phyloP scores from a whole-genome alignment of 2,888 invertebrate genomes.

The Gryllus longicercus region DNA sequence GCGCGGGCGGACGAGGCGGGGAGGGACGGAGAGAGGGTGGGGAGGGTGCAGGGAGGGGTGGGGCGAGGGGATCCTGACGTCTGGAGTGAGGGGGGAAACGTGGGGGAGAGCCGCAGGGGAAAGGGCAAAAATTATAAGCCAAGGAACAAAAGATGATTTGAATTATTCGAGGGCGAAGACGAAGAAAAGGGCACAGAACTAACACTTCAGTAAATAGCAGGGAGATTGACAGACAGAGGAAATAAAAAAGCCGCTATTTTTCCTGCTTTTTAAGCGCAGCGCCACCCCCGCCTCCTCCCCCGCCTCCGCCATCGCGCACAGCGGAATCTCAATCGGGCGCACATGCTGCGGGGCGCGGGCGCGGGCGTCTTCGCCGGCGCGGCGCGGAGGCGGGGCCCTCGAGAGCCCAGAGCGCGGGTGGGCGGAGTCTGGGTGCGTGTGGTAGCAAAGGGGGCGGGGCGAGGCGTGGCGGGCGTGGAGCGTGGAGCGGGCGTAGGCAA shows the following conservation, averaged over 20 bases:
- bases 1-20: too few species aligned
- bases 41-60: conserved; percentile 24
- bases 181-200: conserved; percentile 33
- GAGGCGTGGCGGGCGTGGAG: neutral
- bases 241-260: conserved; percentile 30
- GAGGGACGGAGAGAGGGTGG: too few species aligned
- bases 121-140: conserved; percentile 34
- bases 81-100: conserved; percentile 32
- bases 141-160: conserved; percentile 35
- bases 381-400: conserved; percentile 1
- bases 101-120: conserved; percentile 29
- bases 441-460: neutral
- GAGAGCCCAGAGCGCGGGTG: conserved; percentile 19
- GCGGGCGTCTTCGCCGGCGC: neutral
- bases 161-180: conserved; percentile 34
- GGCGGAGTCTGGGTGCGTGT: neutral
- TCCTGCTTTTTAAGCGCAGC: conserved; percentile 32
- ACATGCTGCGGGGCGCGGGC: neutral
- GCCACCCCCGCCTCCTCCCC: conserved; percentile 12
- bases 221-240: conserved; percentile 36
- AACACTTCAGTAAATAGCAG: conserved; percentile 38
- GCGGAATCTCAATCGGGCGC: conserved; percentile 2
- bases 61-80: conserved; percentile 36
- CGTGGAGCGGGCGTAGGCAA: neutral
- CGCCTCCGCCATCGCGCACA: neutral